These are phyloP conservation scores for Synanthedon tipuliformis DNA, from an alignment of 2,888 invertebrate genomes.

Conservation along the genomic window DNA sequence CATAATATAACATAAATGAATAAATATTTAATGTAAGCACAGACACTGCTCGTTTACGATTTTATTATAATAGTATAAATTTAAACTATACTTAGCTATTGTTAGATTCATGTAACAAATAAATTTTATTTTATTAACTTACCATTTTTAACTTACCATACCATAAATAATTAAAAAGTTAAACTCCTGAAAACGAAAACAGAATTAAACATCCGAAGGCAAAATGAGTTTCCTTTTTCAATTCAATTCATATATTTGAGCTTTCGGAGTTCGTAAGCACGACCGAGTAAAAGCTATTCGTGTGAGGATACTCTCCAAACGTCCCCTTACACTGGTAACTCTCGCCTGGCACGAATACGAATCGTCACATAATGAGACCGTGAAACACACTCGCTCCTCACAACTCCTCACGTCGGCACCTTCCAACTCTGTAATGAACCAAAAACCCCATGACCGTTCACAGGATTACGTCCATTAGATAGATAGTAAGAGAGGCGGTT, in stretches of 20 bases:
- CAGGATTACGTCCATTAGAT: constrained; percentile 25
- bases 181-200: too few relatives aligned
- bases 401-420: constrained; percentile 33
- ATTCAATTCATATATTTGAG: not conserved
- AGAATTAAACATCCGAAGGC: too few relatives aligned
- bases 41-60: too few relatives aligned
- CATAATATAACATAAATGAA: too few relatives aligned
- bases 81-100: too few relatives aligned
- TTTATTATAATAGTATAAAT: too few relatives aligned
- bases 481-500: constrained; percentile 17
- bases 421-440: constrained; percentile 26
- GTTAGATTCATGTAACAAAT: too few relatives aligned
- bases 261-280: constrained; percentile 30
- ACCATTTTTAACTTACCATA: too few relatives aligned
- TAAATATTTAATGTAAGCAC: too few relatives aligned
- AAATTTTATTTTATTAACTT: too few relatives aligned
- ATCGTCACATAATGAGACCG: constrained; percentile 57
- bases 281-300: constrained; percentile 27
- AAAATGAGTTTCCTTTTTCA: too few relatives aligned
- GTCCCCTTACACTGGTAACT: constrained; percentile 29
- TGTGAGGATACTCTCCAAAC: constrained; percentile 30
- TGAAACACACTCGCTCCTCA: constrained; percentile 60
- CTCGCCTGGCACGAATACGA: constrained; percentile 50
- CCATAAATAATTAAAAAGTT: too few relatives aligned
- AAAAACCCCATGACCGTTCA: constrained; percentile 15